Conservation (phyloP, 2,888 invertebrate genomes). For the Frankliniella fusca region DNA sequence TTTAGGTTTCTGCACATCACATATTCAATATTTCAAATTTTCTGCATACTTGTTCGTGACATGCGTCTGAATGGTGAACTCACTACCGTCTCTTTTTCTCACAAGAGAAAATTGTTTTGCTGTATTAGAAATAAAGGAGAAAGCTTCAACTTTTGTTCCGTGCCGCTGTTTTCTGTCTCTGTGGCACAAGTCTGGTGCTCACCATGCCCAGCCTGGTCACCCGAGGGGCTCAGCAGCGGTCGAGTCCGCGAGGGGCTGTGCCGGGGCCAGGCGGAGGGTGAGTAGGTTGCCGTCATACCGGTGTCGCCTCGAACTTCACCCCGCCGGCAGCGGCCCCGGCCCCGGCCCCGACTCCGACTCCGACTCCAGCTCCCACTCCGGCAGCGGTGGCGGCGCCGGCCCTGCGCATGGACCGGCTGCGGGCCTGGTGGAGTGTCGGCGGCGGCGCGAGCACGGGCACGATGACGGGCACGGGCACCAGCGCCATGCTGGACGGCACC, state of each 20-base stretch:
- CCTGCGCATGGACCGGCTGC: background rate
- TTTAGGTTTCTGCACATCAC: background rate
- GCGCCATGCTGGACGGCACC: slow-evolving; percentile 34
- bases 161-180: too few relatives aligned
- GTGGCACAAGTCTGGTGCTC: too few relatives aligned
- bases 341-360: slow-evolving; percentile 34
- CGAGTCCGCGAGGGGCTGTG: background rate
- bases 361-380: slow-evolving; percentile 31
- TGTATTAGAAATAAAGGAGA: too few relatives aligned
- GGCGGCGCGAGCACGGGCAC: slow-evolving; percentile 36
- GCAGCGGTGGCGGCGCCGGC: slow-evolving; percentile 7
- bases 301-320: slow-evolving; percentile 31
- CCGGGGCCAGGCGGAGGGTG: background rate
- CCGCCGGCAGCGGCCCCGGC: slow-evolving; percentile 35
- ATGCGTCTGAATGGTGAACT: too few relatives aligned
- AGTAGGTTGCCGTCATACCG: background rate
- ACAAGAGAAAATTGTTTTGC: too few relatives aligned
- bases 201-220: too few relatives aligned
- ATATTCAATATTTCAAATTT: background rate
- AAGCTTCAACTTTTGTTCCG: too few relatives aligned
- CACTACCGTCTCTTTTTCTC: too few relatives aligned
- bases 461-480: slow-evolving; percentile 37
- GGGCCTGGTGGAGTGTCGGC: slow-evolving; percentile 12
- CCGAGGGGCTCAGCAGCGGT: background rate
- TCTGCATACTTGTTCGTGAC: too few relatives aligned